These are phyloP conservation scores for Spisula solida DNA, from an alignment of 2,888 invertebrate genomes.

Conservation along the genomic window DNA sequence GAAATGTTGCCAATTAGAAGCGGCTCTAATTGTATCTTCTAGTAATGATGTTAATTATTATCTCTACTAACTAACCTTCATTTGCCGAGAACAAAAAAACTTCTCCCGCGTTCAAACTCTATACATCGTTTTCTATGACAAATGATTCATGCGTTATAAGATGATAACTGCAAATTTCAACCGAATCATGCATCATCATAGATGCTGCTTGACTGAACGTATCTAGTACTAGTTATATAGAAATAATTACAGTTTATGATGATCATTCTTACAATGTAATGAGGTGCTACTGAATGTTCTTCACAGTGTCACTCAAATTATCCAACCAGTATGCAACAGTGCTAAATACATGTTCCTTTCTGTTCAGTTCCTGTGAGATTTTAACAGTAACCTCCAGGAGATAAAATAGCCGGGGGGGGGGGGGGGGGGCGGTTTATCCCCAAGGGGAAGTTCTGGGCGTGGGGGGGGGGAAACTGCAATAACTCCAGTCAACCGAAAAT, in stretches of 20 bases:
- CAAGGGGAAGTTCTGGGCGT: too few species aligned
- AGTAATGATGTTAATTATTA: conserved; percentile 48
- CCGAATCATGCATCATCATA: conserved; percentile 7
- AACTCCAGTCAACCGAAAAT: too few species aligned
- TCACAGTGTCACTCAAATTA: too few species aligned
- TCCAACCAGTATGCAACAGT: too few species aligned
- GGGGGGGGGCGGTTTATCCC: too few species aligned
- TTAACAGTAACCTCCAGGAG: too few species aligned
- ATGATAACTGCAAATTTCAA: background rate
- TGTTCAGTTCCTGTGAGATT: too few species aligned
- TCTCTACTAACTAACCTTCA: conserved; percentile 40
- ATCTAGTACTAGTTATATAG: background rate
- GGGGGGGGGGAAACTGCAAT: too few species aligned
- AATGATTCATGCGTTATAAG: background rate
- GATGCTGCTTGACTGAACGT: background rate
- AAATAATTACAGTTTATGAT: background rate
- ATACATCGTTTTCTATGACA: background rate
- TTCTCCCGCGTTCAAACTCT: background rate
- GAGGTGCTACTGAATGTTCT: background rate
- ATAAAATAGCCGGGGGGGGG: too few species aligned
- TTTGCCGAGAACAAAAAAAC: conserved; percentile 31
- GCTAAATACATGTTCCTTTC: too few species aligned
- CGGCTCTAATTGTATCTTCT: conserved; percentile 51
- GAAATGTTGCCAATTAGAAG: conserved; percentile 57
- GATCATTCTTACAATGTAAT: background rate